Conservation (phyloP, 2,113 vertebrate genomes). For the Brachionichthys hirsutus region DNA sequence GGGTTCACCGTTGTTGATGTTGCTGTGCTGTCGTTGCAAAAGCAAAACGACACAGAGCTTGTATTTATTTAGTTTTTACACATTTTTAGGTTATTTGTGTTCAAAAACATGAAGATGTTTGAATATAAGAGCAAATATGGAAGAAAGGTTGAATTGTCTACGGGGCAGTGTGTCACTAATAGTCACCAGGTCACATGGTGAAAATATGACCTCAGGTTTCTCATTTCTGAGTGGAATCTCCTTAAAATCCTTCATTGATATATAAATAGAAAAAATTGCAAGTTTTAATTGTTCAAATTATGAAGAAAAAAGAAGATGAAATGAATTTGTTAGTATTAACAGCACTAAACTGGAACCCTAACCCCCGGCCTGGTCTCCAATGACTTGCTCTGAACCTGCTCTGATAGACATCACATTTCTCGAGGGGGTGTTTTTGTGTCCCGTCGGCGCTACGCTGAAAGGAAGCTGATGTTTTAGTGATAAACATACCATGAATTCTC, state of each 20-base stretch:
- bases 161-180: no score
- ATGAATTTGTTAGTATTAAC: neutral
- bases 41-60: no score
- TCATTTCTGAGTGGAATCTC: no score
- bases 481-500: constrained; percentile 30
- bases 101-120: no score
- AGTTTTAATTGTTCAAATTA: neutral
- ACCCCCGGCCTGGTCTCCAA: neutral
- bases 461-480: constrained; percentile 16
- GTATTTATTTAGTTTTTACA: no score
- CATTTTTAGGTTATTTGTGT: no score
- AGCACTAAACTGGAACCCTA: neutral
- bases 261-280: neutral
- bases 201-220: no score
- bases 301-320: neutral
- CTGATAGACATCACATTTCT: constrained; percentile 22
- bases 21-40: neutral
- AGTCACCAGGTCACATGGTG: no score
- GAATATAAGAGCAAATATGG: no score
- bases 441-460: neutral
- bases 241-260: neutral
- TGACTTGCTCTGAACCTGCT: neutral
- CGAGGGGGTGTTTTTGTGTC: constrained; percentile 11
- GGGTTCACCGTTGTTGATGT: neutral
- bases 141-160: no score